Percentiles rank a stretch among this genome's conserved stretches.
These are phyloP conservation scores for Vireo altiloquus DNA, from an alignment of 2,113 vertebrate species.

Conservation along the genomic window DNA sequence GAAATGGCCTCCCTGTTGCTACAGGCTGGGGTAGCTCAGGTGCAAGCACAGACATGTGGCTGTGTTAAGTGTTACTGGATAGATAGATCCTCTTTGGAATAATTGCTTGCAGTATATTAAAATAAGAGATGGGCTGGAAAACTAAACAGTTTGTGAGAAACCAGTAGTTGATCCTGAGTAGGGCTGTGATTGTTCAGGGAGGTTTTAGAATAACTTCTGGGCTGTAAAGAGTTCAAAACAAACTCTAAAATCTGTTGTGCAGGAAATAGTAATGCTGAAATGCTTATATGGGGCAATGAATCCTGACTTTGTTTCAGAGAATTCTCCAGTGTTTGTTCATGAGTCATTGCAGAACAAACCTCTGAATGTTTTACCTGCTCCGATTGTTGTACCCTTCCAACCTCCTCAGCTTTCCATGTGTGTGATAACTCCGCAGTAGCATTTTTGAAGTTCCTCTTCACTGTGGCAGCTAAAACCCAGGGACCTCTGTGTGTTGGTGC, in stretches of 20 bases:
- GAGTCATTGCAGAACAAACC: neutral
- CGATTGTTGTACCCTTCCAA: fast-evolving
- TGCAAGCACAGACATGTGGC: neutral
- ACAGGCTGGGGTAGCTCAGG: neutral
- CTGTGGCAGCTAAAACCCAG: neutral
- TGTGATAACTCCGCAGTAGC: neutral
- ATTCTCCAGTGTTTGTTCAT: neutral
- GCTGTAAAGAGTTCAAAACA: neutral
- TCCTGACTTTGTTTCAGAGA: neutral
- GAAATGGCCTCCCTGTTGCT: neutral
- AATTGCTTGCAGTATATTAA: neutral
- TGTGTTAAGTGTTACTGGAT: neutral
- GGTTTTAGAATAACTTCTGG: neutral
- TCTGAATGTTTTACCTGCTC: neutral
- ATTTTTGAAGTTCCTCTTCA: neutral
- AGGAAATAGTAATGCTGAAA: neutral
- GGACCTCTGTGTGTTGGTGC: neutral
- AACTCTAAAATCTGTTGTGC: neutral
- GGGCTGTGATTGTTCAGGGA: neutral
- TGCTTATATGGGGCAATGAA: neutral
- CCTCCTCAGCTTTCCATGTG: fast-evolving
- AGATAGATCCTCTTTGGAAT: neutral
- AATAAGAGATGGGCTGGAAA: neutral
- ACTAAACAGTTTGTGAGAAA: neutral
- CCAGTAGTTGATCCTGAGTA: neutral